Percentiles rank a stretch among this genome's conserved stretches.
Evolutionary conservation across 2,113 vertebrate genomes (phyloP).

Genomic region (Onychorhynchus coronatus): DNA sequence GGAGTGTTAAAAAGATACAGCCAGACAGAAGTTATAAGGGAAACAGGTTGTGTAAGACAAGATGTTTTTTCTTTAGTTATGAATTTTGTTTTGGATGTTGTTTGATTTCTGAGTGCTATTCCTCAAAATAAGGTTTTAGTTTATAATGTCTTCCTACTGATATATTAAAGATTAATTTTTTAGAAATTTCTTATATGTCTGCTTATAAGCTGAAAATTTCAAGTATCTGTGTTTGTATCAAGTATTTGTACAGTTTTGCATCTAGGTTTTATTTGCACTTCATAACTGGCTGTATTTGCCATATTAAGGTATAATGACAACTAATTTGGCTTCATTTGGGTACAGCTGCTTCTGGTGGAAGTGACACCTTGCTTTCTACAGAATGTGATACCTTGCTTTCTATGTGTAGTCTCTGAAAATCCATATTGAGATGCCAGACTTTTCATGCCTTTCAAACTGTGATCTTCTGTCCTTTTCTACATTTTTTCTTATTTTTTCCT

Average conservation of each 20-base stretch:
- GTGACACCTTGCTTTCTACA: background rate
- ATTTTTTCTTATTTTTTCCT: rapidly evolving
- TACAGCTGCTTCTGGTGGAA: background rate
- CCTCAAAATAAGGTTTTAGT: background rate
- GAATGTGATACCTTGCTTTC: background rate
- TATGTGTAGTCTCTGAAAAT: background rate
- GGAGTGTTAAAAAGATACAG: background rate
- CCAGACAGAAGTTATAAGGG: background rate
- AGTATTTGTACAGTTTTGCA: background rate
- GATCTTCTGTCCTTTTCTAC: background rate
- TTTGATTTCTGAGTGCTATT: background rate
- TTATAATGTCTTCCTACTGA: background rate
- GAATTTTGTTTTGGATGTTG: background rate
- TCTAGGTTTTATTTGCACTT: background rate
- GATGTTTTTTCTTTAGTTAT: background rate
- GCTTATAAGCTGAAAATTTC: background rate
- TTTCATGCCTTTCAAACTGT: background rate
- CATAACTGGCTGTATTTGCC: background rate
- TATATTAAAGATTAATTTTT: background rate
- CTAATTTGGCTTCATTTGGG: background rate
- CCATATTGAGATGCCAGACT: background rate
- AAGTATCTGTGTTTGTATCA: background rate
- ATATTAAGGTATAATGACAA: background rate
- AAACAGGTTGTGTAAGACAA: background rate
- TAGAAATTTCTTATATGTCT: background rate